Conservation (phyloP, 2,797 vertebrate species). For the Hephaestus fuliginosus region DNA sequence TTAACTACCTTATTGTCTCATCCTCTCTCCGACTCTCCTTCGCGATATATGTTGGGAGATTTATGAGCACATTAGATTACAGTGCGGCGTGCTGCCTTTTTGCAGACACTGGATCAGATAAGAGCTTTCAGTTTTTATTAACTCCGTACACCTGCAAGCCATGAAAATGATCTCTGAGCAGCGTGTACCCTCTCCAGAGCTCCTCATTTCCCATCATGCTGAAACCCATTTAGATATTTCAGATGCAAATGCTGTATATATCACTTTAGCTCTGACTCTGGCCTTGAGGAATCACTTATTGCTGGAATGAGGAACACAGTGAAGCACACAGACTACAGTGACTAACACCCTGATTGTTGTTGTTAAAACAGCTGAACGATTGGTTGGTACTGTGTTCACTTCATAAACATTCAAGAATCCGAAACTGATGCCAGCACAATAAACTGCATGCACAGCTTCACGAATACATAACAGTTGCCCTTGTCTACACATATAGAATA, state of each 20-base stretch:
- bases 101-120: conserved; percentile 40
- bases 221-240: background rate
- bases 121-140: conserved; percentile 35
- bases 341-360: conserved; percentile 3
- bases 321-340: conserved; percentile 14
- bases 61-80: conserved; percentile 37
- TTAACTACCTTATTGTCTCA: conserved; percentile 1
- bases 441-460: background rate
- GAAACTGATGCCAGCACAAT: conserved; percentile 30
- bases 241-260: background rate
- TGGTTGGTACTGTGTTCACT: background rate
- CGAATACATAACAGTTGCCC: background rate
- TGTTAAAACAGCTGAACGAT: background rate
- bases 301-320: conserved; percentile 27
- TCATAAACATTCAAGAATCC: conserved; percentile 15
- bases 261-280: background rate
- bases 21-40: conserved; percentile 24
- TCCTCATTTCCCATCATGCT: background rate
- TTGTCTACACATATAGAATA: background rate
- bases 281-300: conserved; percentile 34
- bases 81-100: background rate
- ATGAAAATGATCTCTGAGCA: background rate
- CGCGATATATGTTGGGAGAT: conserved; percentile 32
- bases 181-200: background rate
- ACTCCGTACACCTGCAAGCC: conserved; percentile 11